phyloP scores from a whole-genome alignment of 1,140 invertebrate species.

The Protaetia brevitarsis region DNA sequence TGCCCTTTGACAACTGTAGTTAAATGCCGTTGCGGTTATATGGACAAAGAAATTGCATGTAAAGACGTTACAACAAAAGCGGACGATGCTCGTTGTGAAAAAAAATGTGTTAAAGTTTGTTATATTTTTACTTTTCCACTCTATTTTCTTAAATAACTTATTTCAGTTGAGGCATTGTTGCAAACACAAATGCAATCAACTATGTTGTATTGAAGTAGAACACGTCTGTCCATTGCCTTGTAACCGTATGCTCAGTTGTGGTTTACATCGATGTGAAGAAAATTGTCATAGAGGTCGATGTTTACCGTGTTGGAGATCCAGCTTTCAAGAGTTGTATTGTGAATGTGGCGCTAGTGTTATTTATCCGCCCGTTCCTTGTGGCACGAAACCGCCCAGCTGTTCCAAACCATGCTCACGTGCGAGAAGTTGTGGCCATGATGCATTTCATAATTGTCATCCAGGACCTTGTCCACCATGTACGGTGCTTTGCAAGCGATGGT shows the following conservation, averaged over 20 bases:
- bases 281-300: constrained; percentile 89
- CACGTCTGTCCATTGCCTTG: constrained; percentile 84
- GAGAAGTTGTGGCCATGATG: constrained; percentile 78
- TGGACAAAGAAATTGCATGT: constrained; percentile 79
- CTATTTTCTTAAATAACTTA: constrained; percentile 23
- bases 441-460: constrained; percentile 75
- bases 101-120: constrained; percentile 79
- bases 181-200: constrained; percentile 83
- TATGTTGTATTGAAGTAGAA: constrained; percentile 82
- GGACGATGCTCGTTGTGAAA: constrained; percentile 77
- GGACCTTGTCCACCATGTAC: constrained; percentile 91
- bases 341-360: constrained; percentile 84
- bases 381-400: constrained; percentile 79
- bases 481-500: constrained; percentile 68
- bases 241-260: constrained; percentile 77
- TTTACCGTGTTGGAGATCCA: constrained; percentile 74
- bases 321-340: constrained; percentile 85
- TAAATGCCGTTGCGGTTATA: constrained; percentile 87
- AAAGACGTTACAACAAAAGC: constrained; percentile 64
- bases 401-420: constrained; percentile 68
- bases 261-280: constrained; percentile 82
- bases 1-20: constrained; percentile 77
- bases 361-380: constrained; percentile 89
- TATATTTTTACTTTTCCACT: not conserved
- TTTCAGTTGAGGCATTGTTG: constrained; percentile 74